Evolutionary conservation across 2,888 invertebrate genomes (phyloP), one percentile per base, ranked within the genome.

Genomic region (Tenthredo distinguenda): DNA sequence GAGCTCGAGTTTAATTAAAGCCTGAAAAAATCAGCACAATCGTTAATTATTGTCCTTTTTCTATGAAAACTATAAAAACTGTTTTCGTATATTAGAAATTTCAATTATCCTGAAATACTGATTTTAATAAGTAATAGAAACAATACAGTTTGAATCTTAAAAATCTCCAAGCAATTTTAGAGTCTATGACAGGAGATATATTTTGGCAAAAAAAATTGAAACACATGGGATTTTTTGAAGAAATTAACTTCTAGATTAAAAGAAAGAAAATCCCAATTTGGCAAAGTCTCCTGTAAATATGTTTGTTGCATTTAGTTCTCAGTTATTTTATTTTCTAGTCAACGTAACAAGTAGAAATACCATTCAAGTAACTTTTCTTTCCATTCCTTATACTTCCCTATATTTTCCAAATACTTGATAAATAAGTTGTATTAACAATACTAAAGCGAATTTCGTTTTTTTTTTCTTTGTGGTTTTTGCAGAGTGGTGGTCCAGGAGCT

Each of bases 401-500:
- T n/a, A n/a, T n/a, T n/a, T n/a, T n/a, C n/a, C n/a, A 68, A 68
- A 12, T 68, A 34, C 18, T 26, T 68, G 12, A 12, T 62, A 31
- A 62, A 5, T 58, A 12, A 26, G 2, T 62, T 12, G 3, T 7
- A n/a, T 6, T 58, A 58, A 58, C 21, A 58, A 7, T 58, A 21
- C 6, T 58, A n/a, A 58, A 21, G 15, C 15, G 12, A 47, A 43
- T 10, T 50, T 50, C 5, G 55, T 77, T 55, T 9, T 21, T 50
- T 77, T 0, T 34, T 12, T 40, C 31, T 34, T 68, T 18, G 34
- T 68, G 12, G 2, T 95, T 95, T 58, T 95, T 95, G 90, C 94
- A 95, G 91, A 95, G 92, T 92, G 94, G 92, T 88, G 94, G 94
- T 86, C 95, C 96, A 87, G 95, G 95, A 85, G 94, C 96, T 86